Evolutionary conservation across 2,797 vertebrate genomes (phyloP).

Genomic region (Hylomyscus alleni): DNA sequence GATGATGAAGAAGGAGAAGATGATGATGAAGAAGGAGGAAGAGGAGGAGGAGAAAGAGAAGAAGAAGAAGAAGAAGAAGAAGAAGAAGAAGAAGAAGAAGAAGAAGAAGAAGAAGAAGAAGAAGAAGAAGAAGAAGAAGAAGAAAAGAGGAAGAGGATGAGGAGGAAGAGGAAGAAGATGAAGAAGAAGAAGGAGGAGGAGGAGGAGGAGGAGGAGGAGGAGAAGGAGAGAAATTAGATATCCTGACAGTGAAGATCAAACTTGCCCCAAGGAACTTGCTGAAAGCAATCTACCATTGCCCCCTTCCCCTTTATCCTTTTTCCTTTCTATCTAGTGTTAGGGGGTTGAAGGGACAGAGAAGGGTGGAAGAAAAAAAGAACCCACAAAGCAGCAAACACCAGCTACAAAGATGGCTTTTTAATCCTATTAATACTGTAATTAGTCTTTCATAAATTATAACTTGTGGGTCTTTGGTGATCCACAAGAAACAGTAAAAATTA

Average conservation of each 20-base stretch:
- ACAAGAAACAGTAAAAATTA: not conserved
- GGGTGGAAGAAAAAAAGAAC: not conserved
- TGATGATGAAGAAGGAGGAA: fast-evolving
- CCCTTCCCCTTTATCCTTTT: not conserved
- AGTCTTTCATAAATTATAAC: not conserved
- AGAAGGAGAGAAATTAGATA: too few species aligned
- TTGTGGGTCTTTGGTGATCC: not conserved
- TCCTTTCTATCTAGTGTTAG: not conserved
- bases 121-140: too few species aligned
- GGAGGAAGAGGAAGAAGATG: too few species aligned
- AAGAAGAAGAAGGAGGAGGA: too few species aligned
- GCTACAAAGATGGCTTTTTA: not conserved
- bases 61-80: too few species aligned
- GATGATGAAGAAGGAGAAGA: too few species aligned
- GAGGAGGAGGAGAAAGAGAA: too few species aligned
- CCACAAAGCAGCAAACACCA: not conserved
- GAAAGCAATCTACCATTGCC: not conserved
- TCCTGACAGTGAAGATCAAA: not conserved
- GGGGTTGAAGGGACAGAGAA: not conserved
- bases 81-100: fast-evolving
- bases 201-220: too few species aligned
- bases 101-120: too few species aligned
- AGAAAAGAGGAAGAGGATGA: too few species aligned
- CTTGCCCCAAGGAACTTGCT: not conserved
- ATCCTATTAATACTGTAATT: not conserved